phyloP scores from a whole-genome alignment of 2,113 vertebrate species.

The Oxygymnocypris stewartii region DNA sequence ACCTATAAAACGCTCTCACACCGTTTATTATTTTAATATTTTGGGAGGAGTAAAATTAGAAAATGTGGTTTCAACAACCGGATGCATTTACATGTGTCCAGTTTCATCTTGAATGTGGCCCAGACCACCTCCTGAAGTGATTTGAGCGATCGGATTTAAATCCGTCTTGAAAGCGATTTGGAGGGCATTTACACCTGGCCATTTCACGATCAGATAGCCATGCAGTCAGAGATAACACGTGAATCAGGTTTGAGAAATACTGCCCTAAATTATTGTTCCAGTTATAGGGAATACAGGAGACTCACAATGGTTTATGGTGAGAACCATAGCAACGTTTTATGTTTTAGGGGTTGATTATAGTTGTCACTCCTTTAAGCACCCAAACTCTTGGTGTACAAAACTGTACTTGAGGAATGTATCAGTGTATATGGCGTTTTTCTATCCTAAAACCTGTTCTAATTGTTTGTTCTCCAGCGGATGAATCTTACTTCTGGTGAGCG shows the following conservation, averaged over 20 bases:
- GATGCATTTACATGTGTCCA: no score
- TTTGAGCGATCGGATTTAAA: background rate
- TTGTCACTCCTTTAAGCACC: background rate
- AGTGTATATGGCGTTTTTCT: background rate
- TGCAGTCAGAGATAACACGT: no score
- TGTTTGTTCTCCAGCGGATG: constrained; percentile 79
- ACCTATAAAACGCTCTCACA: no score
- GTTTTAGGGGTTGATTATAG: background rate
- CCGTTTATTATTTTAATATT: no score
- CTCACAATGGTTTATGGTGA: background rate
- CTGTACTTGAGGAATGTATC: background rate
- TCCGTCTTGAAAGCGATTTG: background rate
- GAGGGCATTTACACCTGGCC: background rate
- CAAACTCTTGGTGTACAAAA: no score
- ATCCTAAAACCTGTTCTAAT: background rate
- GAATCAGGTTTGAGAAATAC: background rate
- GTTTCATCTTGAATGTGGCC: background rate
- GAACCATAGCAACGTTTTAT: background rate
- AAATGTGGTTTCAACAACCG: no score
- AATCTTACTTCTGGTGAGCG: constrained; percentile 77
- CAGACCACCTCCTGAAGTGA: background rate
- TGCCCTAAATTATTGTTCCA: background rate
- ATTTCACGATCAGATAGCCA: background rate
- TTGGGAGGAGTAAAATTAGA: no score
- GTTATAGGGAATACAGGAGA: background rate